These are phyloP conservation scores for Engystomops pustulosus DNA, from an alignment of 2,113 vertebrate genomes.

Conservation along the genomic window DNA sequence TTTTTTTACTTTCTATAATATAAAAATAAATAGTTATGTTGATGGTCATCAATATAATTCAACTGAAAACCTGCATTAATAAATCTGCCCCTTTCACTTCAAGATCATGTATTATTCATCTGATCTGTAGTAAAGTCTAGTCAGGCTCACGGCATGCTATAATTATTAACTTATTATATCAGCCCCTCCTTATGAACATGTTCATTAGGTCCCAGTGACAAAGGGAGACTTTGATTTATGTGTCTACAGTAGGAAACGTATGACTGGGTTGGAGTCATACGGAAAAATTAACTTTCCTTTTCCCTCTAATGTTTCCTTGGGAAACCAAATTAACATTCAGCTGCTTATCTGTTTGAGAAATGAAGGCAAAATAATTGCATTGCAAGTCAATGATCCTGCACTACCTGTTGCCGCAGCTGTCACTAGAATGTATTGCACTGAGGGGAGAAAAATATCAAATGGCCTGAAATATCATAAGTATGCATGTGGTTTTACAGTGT, in stretches of 20 bases:
- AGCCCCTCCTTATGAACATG: neutral
- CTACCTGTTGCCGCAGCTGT: neutral
- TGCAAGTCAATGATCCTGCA: constrained; percentile 8
- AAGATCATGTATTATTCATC: too few relatives aligned
- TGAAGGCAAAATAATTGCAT: constrained; percentile 5
- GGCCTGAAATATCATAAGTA: too few relatives aligned
- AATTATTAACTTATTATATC: neutral
- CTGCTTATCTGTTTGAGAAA: neutral
- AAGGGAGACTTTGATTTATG: neutral
- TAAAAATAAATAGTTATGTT: too few relatives aligned
- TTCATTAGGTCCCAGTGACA: neutral
- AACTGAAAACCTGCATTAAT: too few relatives aligned
- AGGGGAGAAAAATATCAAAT: too few relatives aligned
- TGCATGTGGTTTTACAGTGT: too few relatives aligned
- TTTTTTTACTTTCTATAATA: too few relatives aligned
- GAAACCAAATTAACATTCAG: constrained; percentile 21
- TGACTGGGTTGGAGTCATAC: neutral
- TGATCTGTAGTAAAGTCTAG: neutral
- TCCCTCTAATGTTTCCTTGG: neutral
- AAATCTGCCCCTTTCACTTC: too few relatives aligned
- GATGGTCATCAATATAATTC: too few relatives aligned
- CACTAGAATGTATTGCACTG: neutral
- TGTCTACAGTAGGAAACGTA: neutral
- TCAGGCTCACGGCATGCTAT: neutral
- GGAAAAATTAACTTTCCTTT: neutral